These are phyloP conservation scores for Macroglossus sobrinus DNA, from an alignment of 2,113 vertebrate species.

Conservation along the genomic window DNA sequence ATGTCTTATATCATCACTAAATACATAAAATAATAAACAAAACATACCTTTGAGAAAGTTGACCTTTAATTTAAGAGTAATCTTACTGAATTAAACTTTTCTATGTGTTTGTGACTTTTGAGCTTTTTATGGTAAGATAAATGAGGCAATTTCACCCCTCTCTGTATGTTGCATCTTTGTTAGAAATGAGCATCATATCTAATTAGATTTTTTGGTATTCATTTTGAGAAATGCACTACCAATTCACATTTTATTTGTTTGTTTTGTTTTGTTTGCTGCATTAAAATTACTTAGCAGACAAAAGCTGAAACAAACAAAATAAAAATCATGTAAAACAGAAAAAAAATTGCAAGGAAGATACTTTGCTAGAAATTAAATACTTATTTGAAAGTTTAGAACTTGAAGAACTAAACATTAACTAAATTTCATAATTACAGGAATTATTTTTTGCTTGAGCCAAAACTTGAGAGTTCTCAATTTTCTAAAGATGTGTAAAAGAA, in stretches of 20 bases:
- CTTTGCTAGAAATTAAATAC: not conserved
- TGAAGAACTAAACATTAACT: not conserved
- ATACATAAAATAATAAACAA: not conserved
- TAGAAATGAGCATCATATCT: not conserved
- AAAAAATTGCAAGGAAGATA: not conserved
- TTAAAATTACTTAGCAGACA: not conserved
- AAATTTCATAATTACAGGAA: not conserved
- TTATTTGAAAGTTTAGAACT: not conserved
- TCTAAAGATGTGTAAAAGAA: not conserved
- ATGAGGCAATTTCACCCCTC: not conserved
- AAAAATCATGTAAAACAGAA: not conserved
- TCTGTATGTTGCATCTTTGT: not conserved
- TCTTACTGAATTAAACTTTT: not conserved
- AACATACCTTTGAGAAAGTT: not conserved
- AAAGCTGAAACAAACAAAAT: not conserved
- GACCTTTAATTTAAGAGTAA: conserved; percentile 16
- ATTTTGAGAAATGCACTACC: not conserved
- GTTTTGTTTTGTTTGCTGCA: conserved; percentile 1
- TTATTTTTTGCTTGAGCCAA: not conserved
- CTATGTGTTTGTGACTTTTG: not conserved
- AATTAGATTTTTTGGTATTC: not conserved
- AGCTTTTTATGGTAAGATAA: not conserved
- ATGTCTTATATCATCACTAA: not conserved
- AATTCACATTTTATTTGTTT: not conserved
- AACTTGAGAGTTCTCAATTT: not conserved